These are phyloP conservation scores for Trididemnum clinides DNA, from an alignment of 23 tunicate species.

Conservation along the genomic window DNA sequence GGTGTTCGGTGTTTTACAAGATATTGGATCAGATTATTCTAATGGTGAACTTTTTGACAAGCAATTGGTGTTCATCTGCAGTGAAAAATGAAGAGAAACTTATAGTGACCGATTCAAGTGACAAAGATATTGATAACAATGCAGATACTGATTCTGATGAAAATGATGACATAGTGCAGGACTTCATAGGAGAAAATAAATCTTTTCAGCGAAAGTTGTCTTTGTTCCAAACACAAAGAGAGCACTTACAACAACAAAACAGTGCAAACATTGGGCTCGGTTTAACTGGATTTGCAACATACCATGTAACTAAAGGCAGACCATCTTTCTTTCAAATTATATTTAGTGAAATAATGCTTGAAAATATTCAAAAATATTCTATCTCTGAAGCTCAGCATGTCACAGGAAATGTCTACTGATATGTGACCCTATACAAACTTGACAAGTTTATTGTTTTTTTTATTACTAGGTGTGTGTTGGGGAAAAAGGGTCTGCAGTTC, in stretches of 20 bases:
- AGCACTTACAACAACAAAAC: background rate
- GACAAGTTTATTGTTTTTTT: conserved; percentile 6
- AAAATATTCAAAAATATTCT: background rate
- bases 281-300: background rate
- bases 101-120: background rate
- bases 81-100: background rate
- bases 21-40: too few species aligned
- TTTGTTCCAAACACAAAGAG: background rate
- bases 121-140: conserved; percentile 1
- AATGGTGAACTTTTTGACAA: too few species aligned
- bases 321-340: background rate
- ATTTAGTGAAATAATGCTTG: background rate
- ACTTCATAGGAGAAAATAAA: too few species aligned
- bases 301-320: conserved; percentile 7
- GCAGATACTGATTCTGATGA: conserved; percentile 8
- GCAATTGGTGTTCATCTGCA: background rate
- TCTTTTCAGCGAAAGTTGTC: too few species aligned
- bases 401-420: background rate
- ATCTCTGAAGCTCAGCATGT: too few species aligned
- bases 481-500: conserved; percentile 1
- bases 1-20: too few species aligned
- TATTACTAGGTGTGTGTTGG: conserved; percentile 18
- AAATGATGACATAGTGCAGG: background rate
- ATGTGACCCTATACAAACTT: conserved; percentile 1
- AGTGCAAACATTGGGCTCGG: background rate